Percentiles rank a stretch among this genome's conserved stretches.
phyloP scores from a whole-genome alignment of 37 sponge, comb jelly and placozoan species.

The Beroe forskalii region DNA sequence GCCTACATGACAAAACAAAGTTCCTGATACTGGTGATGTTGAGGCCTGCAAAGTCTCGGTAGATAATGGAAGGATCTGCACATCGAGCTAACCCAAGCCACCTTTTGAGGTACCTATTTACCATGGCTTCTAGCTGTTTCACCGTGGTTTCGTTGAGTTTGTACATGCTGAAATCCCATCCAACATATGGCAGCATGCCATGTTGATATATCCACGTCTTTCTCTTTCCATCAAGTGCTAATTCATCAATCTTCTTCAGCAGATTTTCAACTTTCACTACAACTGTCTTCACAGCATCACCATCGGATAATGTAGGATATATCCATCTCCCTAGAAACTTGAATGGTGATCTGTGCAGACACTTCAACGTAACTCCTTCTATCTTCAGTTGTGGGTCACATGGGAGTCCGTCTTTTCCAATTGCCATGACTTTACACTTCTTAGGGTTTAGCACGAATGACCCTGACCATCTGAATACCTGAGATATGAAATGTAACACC shows the following conservation, averaged over 20 bases:
- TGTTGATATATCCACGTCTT: constrained; percentile 17
- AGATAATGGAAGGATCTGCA: not conserved
- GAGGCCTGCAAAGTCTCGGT: not conserved
- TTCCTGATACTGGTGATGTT: not conserved
- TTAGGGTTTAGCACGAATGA: not conserved
- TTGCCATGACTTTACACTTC: not conserved
- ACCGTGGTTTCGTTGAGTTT: not conserved
- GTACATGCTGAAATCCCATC: not conserved
- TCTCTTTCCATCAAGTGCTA: not conserved
- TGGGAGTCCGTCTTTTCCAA: not conserved
- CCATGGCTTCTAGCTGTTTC: not conserved
- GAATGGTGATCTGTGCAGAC: not conserved
- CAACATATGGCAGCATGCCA: not conserved
- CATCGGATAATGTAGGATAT: not conserved
- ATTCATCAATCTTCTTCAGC: not conserved
- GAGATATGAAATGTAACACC: not conserved
- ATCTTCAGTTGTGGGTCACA: not conserved
- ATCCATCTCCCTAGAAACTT: constrained; percentile 14
- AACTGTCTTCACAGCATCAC: not conserved
- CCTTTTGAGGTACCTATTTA: not conserved
- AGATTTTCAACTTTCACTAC: not conserved
- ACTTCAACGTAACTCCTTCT: not conserved
- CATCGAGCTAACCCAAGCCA: not conserved
- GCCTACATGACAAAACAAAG: not conserved
- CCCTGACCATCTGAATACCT: not conserved